Evolutionary conservation across 2,888 invertebrate species (phyloP), one percentile per base, ranked within the genome.

Genomic region (Sisyra nigra): DNA sequence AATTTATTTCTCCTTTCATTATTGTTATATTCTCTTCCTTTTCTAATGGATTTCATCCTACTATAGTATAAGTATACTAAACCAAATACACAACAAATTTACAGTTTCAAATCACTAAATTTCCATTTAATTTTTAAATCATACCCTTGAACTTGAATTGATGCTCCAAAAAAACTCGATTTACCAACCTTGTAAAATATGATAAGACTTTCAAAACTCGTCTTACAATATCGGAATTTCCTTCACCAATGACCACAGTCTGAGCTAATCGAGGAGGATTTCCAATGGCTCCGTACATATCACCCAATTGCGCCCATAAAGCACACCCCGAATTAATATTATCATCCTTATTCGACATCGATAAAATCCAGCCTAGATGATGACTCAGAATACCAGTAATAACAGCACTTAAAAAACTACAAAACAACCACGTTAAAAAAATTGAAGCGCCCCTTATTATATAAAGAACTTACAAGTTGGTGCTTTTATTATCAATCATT

Each of bases 341-440:
- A 52, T 50, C 37, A 48, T 48, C 4, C 2, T 10, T 19, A 30
- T 15, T 32, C 10, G 15, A 11, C 43, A 87, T 80, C 0, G 88
- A 86, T 24, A 82, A 74, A 44, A 91, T 87, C 92, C 92, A 92
- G 13, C 89, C 89, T 32, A 92, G 71, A 58, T 92, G 92, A 61
- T 91, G 79, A 0, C 91, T 91, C 42, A 92, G 65, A 38, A 91
- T 81, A 47, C 87, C 86, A 5, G 91, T 92, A 41, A 92, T 61
- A 48, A 92, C 70, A 14, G 87, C 88, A 60, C 89, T 91, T 55
- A 92, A 72, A 63, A 92, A 92, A 65, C 92, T 92, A 70, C 48
- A 76, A 74, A 51, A 53, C 54, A 49, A 52, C 48, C 9, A 38
- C 14, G 3, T 38, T 10, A 8, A 17, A 38, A n/a, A 17, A 10